phyloP scores from a whole-genome alignment of 2,888 invertebrate genomes.

The Coelinius sp. region DNA sequence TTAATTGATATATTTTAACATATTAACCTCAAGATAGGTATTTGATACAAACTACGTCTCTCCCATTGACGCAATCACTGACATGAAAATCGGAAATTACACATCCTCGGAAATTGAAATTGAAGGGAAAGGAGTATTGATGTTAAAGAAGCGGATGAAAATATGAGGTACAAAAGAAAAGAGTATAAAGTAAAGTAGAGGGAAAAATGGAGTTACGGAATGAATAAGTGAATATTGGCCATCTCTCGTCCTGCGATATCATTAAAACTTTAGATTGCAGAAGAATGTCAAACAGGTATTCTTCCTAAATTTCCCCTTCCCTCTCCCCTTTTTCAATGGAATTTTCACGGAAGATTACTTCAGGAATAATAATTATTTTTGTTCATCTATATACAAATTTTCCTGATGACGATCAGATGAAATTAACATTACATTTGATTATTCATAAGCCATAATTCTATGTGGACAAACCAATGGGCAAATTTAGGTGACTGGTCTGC shows the following conservation, averaged over 20 bases:
- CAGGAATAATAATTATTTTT: no score
- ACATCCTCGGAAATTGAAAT: slow-evolving; percentile 7
- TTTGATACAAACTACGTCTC: not conserved
- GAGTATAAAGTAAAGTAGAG: not conserved
- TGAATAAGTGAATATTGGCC: slow-evolving; percentile 67
- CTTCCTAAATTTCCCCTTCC: not conserved
- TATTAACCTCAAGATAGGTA: no score
- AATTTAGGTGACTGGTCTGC: not conserved
- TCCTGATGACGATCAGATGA: not conserved
- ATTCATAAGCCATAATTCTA: not conserved
- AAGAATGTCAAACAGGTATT: slow-evolving; percentile 57
- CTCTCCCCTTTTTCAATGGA: not conserved
- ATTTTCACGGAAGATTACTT: no score
- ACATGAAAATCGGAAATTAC: slow-evolving; percentile 8
- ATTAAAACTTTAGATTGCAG: slow-evolving; percentile 70
- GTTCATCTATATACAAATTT: not conserved
- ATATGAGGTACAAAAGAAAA: not conserved
- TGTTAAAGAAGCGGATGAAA: not conserved
- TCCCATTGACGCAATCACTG: not conserved
- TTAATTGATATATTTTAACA: no score
- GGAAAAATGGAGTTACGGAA: slow-evolving; percentile 52
- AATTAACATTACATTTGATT: not conserved
- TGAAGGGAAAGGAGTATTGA: not conserved
- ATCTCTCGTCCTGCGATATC: slow-evolving; percentile 61
- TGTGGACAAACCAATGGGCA: not conserved